A percentile compares a stretch with the other conserved stretches of the same genome.
Evolutionary conservation across 1,140 invertebrate species (phyloP).

Genomic region (Drosophila pallidifrons): DNA sequence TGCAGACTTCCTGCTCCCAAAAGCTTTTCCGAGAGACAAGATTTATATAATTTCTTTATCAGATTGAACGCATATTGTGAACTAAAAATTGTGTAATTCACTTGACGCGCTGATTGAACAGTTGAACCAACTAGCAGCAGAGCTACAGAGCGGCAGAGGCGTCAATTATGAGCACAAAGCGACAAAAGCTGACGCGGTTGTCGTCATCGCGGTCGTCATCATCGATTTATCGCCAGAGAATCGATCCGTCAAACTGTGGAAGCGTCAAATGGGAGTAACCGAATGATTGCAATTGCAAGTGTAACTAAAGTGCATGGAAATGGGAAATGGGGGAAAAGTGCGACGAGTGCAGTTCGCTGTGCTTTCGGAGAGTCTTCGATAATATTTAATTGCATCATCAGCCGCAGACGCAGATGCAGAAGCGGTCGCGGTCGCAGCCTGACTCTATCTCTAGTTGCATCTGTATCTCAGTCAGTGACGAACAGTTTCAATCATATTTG

Average conservation of each 20-base stretch:
- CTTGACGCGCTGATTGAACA: constrained; percentile 61
- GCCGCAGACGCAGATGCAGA: neutral
- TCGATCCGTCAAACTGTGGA: constrained; percentile 21
- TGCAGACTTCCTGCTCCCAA: constrained; percentile 69
- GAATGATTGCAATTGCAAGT: constrained; percentile 50
- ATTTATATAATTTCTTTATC: constrained; percentile 81
- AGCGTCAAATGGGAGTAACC: constrained; percentile 27
- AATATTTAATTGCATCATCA: constrained; percentile 71
- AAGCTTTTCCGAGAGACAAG: constrained; percentile 64
- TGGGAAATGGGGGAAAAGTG: constrained; percentile 61
- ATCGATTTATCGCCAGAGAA: constrained; percentile 45
- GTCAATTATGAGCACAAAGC: constrained; percentile 66
- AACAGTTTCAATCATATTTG: constrained; percentile 56
- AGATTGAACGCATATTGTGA: constrained; percentile 66
- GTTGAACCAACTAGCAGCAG: constrained; percentile 1
- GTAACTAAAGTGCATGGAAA: constrained; percentile 60
- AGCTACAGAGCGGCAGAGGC: constrained; percentile 22
- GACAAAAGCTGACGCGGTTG: constrained; percentile 50
- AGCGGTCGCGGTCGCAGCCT: too few relatives aligned
- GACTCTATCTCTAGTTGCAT: neutral
- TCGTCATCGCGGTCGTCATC: constrained; percentile 27
- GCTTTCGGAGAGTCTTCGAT: constrained; percentile 68
- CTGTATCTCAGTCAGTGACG: constrained; percentile 26
- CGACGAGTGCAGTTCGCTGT: constrained; percentile 73
- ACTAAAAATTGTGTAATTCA: constrained; percentile 69